A percentile compares a stretch with the other conserved stretches of the same genome.
These are phyloP conservation scores for Aepyceros melampus DNA, from an alignment of 2,113 vertebrate genomes.

Conservation along the genomic window DNA sequence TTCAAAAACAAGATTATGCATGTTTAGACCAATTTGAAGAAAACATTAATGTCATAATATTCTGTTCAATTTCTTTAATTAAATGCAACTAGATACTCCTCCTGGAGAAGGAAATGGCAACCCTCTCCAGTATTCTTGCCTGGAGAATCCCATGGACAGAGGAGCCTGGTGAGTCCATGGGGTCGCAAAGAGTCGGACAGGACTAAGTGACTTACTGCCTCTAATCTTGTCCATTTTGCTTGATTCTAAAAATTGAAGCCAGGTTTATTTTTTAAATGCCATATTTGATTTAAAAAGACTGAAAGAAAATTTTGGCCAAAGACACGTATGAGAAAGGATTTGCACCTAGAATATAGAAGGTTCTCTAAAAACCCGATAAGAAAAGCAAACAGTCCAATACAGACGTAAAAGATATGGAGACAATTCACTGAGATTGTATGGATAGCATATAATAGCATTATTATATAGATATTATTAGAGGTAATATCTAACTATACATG, in stretches of 20 bases:
- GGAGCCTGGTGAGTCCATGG: not conserved
- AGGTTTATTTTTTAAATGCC: not conserved
- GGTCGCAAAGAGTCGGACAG: rapidly evolving
- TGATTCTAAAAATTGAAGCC: not conserved
- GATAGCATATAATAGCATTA: not conserved
- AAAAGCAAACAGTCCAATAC: not conserved
- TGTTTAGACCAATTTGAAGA: not conserved
- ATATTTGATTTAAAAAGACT: not conserved
- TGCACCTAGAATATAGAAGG: not conserved
- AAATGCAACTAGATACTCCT: not conserved
- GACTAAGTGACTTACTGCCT: not conserved
- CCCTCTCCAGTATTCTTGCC: not conserved
- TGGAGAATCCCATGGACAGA: not conserved
- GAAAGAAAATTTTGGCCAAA: not conserved
- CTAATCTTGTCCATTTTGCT: not conserved
- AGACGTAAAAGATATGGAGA: not conserved
- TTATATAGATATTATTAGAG: not conserved
- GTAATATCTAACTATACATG: not conserved
- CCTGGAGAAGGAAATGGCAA: not conserved
- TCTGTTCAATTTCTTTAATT: not conserved
- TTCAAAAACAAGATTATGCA: not conserved
- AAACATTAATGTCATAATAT: not conserved
- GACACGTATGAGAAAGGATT: not conserved
- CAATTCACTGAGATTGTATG: not conserved
- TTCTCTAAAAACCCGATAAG: not conserved